Base-by-base conservation (phyloP, 1,140 invertebrate genomes). In the Drosophila novamexicana region DNA sequence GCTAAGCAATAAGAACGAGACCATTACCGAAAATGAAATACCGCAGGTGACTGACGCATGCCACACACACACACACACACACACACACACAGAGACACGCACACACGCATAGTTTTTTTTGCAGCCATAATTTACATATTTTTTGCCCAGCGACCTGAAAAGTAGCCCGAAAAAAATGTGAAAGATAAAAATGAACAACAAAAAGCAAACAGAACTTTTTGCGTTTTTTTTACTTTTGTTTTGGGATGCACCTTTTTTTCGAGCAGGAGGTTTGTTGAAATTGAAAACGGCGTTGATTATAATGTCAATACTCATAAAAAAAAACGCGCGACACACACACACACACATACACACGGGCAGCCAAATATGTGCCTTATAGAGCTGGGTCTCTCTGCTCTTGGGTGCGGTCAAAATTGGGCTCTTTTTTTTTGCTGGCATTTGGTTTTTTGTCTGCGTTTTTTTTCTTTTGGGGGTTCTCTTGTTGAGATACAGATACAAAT, bases 231-330 rank as follows among this genome's bases (percentile, higher is more conserved):
- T 37, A 16, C 34, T 63, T 64, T 64, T 42, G 45, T 56, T 77
- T 77, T 66, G 52, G 54, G 65, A 88, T 79, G 68, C 79, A 76
- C 75, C 72, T 77, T 76, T 74, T 74, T 82, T 62, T 40, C n/a
- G 14, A 57, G 29, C 42, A 47, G 44, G 81, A 59, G 67, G 73
- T 82, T 81, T 63, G 72, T 56, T 88, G 83, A 88, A 88, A 88
- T 89, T 89, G 83, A 88, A 88, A 88, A 88, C 83, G 79, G 84
- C 83, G 83, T 88, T 88, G 84, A 88, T 88, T 88, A 88, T 88
- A 83, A 88, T 88, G 83, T 88, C 83, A 88, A 88, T 88, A 88
- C 76, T 83, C 80, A 79, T 88, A 88, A 83, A 86, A 83, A 73
- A 66, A 52, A 77, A 74, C 65, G 63, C 59, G 75, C 59, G 75